A percentile compares a stretch with the other conserved stretches of the same genome.
Evolutionary conservation across 2,113 vertebrate genomes (phyloP).

Genomic region (Mustelus asterias): DNA sequence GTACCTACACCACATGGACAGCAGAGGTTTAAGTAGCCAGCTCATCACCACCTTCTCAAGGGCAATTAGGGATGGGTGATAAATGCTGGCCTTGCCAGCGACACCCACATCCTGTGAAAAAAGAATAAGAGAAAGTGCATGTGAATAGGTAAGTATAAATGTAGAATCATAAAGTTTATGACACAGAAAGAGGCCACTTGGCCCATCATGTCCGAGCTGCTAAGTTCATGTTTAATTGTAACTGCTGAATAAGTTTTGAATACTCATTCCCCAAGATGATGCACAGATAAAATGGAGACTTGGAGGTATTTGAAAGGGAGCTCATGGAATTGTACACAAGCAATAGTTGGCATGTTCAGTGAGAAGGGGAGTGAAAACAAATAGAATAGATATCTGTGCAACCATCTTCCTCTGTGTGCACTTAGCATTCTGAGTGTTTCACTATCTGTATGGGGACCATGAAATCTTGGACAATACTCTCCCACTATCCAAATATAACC

Average conservation of each 20-base stretch:
- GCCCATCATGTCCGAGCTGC: too few relatives aligned
- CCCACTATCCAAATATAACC: neutral
- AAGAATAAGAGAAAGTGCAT: neutral
- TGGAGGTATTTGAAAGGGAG: neutral
- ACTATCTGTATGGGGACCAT: neutral
- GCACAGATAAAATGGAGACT: neutral
- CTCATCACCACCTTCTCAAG: too few relatives aligned
- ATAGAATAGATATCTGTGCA: neutral
- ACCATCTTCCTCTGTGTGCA: neutral
- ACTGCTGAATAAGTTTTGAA: neutral
- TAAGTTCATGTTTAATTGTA: neutral
- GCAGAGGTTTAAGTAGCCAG: too few relatives aligned
- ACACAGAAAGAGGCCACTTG: too few relatives aligned
- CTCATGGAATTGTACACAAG: neutral
- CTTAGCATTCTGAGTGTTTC: neutral
- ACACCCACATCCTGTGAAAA: too few relatives aligned
- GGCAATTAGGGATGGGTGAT: too few relatives aligned
- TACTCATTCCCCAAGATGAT: neutral
- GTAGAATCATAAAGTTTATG: too few relatives aligned
- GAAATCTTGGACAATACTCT: neutral
- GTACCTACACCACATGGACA: too few relatives aligned
- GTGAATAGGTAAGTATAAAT: neutral
- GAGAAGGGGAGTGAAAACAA: neutral
- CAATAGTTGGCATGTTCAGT: neutral
- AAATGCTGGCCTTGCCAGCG: too few relatives aligned